phyloP scores from a whole-genome alignment of 2,113 vertebrate genomes.

The Callaeas wilsoni region DNA sequence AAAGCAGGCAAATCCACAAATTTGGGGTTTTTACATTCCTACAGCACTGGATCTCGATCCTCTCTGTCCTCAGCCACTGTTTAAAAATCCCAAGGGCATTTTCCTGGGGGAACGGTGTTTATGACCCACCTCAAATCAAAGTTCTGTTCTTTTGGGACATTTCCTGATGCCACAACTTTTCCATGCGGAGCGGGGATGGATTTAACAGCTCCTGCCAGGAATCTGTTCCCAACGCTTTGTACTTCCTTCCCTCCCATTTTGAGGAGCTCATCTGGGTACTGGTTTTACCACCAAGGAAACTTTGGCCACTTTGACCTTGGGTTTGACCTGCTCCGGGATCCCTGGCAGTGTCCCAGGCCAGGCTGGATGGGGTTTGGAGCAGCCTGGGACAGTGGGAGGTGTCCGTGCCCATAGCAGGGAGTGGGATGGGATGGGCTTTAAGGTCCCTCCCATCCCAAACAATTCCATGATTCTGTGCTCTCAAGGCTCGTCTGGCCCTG shows the following conservation, averaged over 20 bases:
- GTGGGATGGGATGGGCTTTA: accelerated
- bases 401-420: background rate
- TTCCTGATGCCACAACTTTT: background rate
- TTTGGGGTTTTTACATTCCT: accelerated
- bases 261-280: background rate
- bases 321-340: no score
- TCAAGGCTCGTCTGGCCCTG: background rate
- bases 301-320: background rate
- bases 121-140: background rate
- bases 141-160: background rate
- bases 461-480: background rate
- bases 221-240: background rate
- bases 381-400: background rate
- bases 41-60: background rate
- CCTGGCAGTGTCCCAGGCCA: background rate
- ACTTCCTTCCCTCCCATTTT: background rate
- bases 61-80: background rate
- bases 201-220: background rate
- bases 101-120: background rate
- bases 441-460: background rate
- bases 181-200: background rate
- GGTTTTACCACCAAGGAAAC: background rate
- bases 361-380: background rate
- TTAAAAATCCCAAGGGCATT: background rate
- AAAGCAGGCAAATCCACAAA: background rate